Conservation (phyloP, 2,113 vertebrate species). For the Phasianus colchicus region DNA sequence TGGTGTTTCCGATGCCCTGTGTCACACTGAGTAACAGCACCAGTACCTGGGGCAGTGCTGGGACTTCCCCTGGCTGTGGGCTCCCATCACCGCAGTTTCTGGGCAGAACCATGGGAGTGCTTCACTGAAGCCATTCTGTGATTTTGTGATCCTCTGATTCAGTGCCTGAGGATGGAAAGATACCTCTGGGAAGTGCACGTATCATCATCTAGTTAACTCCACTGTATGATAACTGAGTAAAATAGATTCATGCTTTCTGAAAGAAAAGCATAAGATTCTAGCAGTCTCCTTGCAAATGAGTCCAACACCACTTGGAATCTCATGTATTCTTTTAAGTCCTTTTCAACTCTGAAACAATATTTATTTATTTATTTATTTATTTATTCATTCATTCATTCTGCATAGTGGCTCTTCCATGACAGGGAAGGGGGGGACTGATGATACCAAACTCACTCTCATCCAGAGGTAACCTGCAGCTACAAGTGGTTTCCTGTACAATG, state of each 20-base stretch:
- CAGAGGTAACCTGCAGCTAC: background rate
- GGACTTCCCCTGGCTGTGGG: background rate
- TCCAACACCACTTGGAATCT: background rate
- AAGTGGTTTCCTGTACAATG: background rate
- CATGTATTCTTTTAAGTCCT: background rate
- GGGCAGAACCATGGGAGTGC: slow-evolving; percentile 54
- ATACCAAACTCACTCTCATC: background rate
- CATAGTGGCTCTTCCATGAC: background rate
- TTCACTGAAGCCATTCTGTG: background rate
- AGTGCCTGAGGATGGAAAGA: background rate
- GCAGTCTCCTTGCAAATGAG: background rate
- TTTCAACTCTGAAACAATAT: background rate
- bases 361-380: background rate
- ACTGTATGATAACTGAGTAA: background rate
- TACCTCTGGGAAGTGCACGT: background rate
- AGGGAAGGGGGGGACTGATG: background rate
- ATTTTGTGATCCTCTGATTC: too few species aligned
- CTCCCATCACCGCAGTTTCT: background rate
- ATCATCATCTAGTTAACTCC: background rate
- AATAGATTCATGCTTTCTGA: background rate
- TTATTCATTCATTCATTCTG: background rate
- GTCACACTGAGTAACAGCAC: slow-evolving; percentile 34
- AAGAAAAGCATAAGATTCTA: background rate
- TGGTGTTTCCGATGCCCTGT: background rate
- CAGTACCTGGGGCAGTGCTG: background rate